Evolutionary conservation across 2,888 invertebrate species (phyloP).

Genomic region (Bombylius major): DNA sequence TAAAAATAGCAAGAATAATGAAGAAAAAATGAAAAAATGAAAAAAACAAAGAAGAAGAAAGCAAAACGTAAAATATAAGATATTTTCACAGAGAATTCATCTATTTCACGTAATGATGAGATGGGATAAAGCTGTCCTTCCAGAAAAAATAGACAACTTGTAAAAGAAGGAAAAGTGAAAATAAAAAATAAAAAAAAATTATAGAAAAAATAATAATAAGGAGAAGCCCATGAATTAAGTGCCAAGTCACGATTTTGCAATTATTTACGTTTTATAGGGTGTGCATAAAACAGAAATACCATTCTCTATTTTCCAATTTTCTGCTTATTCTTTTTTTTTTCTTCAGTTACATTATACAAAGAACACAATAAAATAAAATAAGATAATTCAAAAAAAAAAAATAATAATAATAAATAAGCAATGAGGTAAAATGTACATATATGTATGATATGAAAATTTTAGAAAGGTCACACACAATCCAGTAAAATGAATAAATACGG

Average conservation of each 20-base stretch:
- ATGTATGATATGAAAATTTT: no score
- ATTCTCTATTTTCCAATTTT: background rate
- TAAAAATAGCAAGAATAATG: background rate
- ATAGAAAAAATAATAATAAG: background rate
- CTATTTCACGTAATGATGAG: conserved; percentile 1
- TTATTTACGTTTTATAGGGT: conserved; percentile 15
- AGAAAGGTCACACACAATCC: no score
- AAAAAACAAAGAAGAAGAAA: background rate
- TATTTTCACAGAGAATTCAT: background rate
- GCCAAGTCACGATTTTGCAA: conserved; percentile 17
- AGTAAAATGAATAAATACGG: no score
- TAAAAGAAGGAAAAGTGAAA: background rate
- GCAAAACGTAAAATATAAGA: background rate
- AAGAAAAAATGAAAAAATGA: background rate
- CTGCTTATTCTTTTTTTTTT: background rate
- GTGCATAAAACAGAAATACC: conserved; percentile 12
- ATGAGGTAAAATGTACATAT: background rate
- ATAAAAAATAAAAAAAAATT: conserved; percentile 3
- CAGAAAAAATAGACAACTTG: background rate
- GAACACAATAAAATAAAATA: background rate
- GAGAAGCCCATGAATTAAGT: conserved; percentile 11
- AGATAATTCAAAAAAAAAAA: background rate
- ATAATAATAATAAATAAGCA: background rate
- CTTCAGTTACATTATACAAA: background rate
- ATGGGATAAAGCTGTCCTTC: conserved; percentile 4